Percentiles rank a stretch among this genome's conserved stretches.
phyloP scores from a whole-genome alignment of 2,888 invertebrate species.

The Saturnia pavonia region DNA sequence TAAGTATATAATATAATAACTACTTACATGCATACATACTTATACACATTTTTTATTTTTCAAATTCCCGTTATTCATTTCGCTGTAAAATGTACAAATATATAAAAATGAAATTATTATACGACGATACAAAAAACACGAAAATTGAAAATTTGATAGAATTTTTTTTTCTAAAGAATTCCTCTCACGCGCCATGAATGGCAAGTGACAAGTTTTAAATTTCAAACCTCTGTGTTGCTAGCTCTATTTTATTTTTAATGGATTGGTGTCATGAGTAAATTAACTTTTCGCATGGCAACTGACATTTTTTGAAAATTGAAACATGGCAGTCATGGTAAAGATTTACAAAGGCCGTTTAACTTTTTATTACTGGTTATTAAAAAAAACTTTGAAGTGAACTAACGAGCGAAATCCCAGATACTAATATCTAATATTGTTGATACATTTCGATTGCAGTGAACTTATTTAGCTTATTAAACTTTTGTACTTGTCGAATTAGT shows the following conservation, averaged over 20 bases:
- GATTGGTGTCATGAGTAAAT: conserved; percentile 19
- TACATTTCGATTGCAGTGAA: no score
- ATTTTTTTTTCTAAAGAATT: background rate
- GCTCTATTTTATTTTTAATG: conserved; percentile 31
- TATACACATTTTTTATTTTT: background rate
- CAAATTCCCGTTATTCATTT: background rate
- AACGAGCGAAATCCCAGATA: no score
- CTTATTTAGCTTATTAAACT: no score
- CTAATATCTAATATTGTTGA: no score
- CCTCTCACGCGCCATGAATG: background rate
- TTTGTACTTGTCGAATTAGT: no score
- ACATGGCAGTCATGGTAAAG: background rate
- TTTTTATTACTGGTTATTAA: background rate
- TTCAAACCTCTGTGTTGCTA: conserved; percentile 35
- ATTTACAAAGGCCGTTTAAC: background rate
- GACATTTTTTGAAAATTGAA: background rate
- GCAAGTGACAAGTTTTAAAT: conserved; percentile 8
- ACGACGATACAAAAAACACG: background rate
- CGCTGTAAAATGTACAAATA: background rate
- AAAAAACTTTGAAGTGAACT: background rate
- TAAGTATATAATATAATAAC: no score
- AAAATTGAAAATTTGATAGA: conserved; percentile 2
- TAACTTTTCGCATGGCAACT: conserved; percentile 12
- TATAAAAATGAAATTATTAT: background rate
- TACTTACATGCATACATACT: no score